Evolutionary conservation across 2,797 vertebrate species (phyloP), one percentile per base, ranked within the genome.

Genomic region (Paratrypauchen microcephalus): DNA sequence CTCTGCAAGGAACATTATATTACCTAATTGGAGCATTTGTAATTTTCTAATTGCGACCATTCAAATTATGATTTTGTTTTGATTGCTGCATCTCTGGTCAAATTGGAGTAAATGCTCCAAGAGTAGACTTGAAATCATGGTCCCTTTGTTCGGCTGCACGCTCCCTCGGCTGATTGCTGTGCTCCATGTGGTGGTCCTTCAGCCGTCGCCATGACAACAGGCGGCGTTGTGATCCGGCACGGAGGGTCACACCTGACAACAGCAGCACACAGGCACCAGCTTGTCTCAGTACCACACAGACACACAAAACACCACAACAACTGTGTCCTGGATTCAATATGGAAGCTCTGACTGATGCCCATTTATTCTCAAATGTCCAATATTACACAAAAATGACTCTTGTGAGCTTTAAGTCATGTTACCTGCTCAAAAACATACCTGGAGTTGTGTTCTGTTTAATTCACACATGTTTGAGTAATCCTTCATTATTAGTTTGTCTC

Each of bases 131-230:
- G 3, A 15, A 56, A 56, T 56, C 54, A 24, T 23, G 5, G 5
- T 12, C 18, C 26, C 16, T 58, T 58, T 58, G 56, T 58, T 18
- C 15, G 12, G 26, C 8, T 60, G 30, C 26, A 8, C 1, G 56
- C 18, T 36, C 58, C 19, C 4, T 36, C 16, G 9, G 26, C 18
- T 36, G 58, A 60, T 32, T 36, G 30, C 58, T 39, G 28, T 39
- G 90, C 89, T 83, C 85, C 85, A 88, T 89, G 87, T 86, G 80
- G 75, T 72, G 54, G 82, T 83, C 76, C 89, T 24, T 82, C 89
- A 88, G 86, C 88, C 76, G 89, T 94, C 85, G 66, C 90, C 91
- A 94, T 94, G 92, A 88, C 93, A 93, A 94, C 93, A 64, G 68
- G 87, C 86, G 85, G 88, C 84, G 87, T 88, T 87, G 87, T 81